Evolutionary conservation across 2,113 vertebrate species (phyloP), one percentile per base, ranked within the genome.

Genomic region (Fregetta grallaria): DNA sequence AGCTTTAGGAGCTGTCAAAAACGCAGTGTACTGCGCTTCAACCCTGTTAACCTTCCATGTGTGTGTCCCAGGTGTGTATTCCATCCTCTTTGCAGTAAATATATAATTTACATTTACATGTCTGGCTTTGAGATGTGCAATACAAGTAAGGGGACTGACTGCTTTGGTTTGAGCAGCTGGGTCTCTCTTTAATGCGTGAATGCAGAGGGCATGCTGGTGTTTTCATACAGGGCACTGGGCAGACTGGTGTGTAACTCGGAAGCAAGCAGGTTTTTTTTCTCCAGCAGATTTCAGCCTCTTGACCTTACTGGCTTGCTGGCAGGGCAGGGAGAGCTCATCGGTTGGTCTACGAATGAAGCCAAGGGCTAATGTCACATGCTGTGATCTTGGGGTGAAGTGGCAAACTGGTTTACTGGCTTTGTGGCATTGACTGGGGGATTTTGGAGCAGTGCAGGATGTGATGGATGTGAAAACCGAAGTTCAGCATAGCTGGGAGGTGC

Each of bases 11-110:
- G 78, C 73, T 72, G 26, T 20, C 1, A 3, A 15, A 59, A 16
- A 4, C 3, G 2, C 30, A 11, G 22, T 4, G 22, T 20, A 2
- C 23, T 9, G 15, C 3, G 0, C 56, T 42, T 40, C 36, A 6
- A 25, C 25, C 79, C 50, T 11, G 4, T 6, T 38, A 55, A 50
- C 44, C 44, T 49, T 36, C 6, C 1, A 0, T 4, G 11, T 11
- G 29, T 21, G 29, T 74, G 18, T 27, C 75, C 53, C 50, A 12
- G 27, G 40, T 11, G 38, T 44, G 59, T 62, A 0, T 15, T 61
- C 44, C 26, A 36, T 67, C 34, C 21, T 44, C 45, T 86, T 21
- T 20, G 26, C 40, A 20, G 53, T 15, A 45, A 73, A 52, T 38
- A 12, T 5, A 13, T 36, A 17, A 11, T 25, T 80, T 17, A 18